Percentiles rank a stretch among this genome's conserved stretches.
Evolutionary conservation across 2,797 vertebrate species (phyloP).

Genomic region (Poliocrania exsul): DNA sequence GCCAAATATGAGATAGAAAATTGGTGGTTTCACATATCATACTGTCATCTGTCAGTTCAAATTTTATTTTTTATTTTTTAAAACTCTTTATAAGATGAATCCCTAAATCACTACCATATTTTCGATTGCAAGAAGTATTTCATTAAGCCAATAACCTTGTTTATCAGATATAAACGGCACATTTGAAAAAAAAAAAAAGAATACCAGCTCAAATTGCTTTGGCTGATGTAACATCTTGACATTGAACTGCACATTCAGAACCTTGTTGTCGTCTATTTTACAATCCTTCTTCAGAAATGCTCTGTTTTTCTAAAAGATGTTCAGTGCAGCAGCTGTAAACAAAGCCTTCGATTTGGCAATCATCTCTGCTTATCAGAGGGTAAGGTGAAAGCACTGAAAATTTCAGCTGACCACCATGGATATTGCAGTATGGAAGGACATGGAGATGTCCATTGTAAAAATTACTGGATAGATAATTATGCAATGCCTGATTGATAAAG

Average conservation of each 20-base stretch:
- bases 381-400: neutral
- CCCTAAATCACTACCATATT: neutral
- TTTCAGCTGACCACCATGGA: neutral
- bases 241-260: neutral
- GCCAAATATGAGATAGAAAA: neutral
- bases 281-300: neutral
- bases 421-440: neutral
- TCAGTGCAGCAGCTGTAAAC: neutral
- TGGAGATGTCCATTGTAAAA: neutral
- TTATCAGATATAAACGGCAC: neutral
- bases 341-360: neutral
- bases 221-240: slow-evolving; percentile 14
- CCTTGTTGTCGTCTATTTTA: neutral
- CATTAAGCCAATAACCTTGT: neutral
- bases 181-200: neutral
- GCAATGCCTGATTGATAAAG: neutral
- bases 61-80: slow-evolving; percentile 23
- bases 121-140: slow-evolving; percentile 14
- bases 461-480: neutral
- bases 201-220: slow-evolving; percentile 1
- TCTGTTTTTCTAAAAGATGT: neutral
- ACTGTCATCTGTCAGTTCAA: slow-evolving; percentile 1
- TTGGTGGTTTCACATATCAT: slow-evolving; percentile 27
- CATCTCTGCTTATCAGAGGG: neutral
- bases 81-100: neutral